A percentile compares a stretch with the other conserved stretches of the same genome.
Conservation (phyloP, 2,113 vertebrate species). For the Mesoclemmys tuberculata region DNA sequence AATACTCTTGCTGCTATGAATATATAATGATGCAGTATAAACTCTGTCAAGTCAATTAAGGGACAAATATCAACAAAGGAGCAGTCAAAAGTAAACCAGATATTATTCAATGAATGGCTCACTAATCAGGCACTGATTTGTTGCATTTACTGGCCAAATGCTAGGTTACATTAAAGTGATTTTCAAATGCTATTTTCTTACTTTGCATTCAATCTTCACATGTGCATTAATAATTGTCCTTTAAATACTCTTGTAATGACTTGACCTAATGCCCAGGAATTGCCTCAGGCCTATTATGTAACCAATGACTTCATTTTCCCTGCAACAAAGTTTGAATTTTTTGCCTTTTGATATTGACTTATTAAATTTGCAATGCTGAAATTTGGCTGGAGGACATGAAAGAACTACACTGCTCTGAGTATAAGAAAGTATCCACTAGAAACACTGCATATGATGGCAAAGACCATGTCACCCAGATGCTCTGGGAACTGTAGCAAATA, state of each 20-base stretch:
- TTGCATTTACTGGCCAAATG: not conserved
- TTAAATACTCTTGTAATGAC: not conserved
- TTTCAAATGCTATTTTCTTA: not conserved
- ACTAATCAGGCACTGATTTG: not conserved
- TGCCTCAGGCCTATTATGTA: not conserved
- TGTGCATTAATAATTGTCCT: not conserved
- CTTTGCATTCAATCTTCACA: not conserved
- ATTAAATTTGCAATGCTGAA: not conserved
- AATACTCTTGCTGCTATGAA: conserved; percentile 24
- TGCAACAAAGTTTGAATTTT: conserved; percentile 6
- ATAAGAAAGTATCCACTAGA: not conserved
- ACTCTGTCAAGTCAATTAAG: not conserved
- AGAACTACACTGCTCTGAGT: not conserved
- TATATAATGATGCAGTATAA: not conserved
- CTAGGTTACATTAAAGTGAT: not conserved
- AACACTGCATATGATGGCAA: not conserved
- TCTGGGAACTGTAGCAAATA: not conserved
- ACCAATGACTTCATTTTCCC: not conserved
- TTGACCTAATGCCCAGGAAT: not conserved
- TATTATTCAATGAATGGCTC: not conserved
- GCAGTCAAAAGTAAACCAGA: not conserved
- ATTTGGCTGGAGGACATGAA: conserved; percentile 9
- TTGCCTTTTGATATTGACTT: conserved; percentile 34
- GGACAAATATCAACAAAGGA: not conserved
- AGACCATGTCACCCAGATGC: not conserved